Evolutionary conservation across 2,797 vertebrate species (phyloP), one percentile per base, ranked within the genome.

Genomic region (Enoplosus armatus): DNA sequence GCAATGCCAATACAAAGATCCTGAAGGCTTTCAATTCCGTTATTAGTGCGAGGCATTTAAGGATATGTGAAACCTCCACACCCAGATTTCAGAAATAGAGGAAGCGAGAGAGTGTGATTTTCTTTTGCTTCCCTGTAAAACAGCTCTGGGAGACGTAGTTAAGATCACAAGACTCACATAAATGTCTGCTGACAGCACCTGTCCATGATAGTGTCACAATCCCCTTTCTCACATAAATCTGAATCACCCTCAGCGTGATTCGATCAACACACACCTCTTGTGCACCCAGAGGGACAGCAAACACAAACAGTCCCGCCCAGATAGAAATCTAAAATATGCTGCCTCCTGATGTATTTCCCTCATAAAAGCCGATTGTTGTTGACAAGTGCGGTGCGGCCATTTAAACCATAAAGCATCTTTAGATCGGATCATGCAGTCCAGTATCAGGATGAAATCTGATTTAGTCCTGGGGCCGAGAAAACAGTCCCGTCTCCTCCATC

Each of bases 141-240:
- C 14, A 69, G 39, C 54, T 64, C 18, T 8, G 16, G n/a, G 45
- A 60, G 20, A 72, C 6, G 1, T 61, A 50, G 53, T 68, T 72
- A 75, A 79, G 74, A 79, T 77, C 62, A 78, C 67, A n/a, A 65
- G 14, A 79, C 72, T 70, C 5, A 20, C 67, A 70, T 54, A 75
- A 82, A 79, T 69, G 77, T 69, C 53, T 80, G 81, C 83, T 80
- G 88, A 85, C 79, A 69, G 70, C 15, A 1, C 35, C 27, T 27
- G 20, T 54, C 66, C 43, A 3, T 39, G 31, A 84, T 60, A 45
- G 26, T 69, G 73, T 70, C 78, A 67, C n/a, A 37, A 72, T 24
- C 69, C 64, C 37, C 33, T 45, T 75, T 14, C 51, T 64, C 72
- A 53, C 26, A 81, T 83, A 53, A 81, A 85, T 81, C 75, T 53